Conservation (phyloP, 2,888 invertebrate species). For the Xestia ashworthii region DNA sequence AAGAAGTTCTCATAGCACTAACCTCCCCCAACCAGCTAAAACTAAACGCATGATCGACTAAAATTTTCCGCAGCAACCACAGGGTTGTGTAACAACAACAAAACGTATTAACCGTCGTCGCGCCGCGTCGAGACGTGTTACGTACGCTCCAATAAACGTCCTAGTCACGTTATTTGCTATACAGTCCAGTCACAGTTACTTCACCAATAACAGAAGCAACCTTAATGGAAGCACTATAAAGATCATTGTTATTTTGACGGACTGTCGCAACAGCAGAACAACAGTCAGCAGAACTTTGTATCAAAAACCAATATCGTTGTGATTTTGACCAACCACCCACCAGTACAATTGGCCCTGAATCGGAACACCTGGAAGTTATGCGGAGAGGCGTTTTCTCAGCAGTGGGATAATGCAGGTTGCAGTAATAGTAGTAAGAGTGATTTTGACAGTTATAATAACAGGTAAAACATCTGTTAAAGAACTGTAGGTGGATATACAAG, state of each 20-base stretch:
- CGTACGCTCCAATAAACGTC: constrained; percentile 68
- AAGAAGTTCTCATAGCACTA: background rate
- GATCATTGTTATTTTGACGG: background rate
- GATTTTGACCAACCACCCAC: background rate
- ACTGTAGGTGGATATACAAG: constrained; percentile 13
- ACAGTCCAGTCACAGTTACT: background rate
- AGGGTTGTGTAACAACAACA: constrained; percentile 28
- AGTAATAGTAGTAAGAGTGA: background rate
- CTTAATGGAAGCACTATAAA: background rate
- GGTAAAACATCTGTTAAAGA: background rate
- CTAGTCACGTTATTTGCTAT: constrained; percentile 74
- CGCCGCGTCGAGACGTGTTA: constrained; percentile 74
- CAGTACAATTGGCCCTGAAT: background rate
- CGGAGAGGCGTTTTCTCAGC: background rate
- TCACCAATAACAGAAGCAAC: background rate
- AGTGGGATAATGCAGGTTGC: background rate
- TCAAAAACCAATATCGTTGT: background rate
- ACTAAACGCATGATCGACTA: background rate
- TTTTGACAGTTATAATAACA: background rate
- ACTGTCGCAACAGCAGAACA: background rate
- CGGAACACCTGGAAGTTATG: background rate
- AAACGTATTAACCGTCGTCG: constrained; percentile 32
- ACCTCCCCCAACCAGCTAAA: constrained; percentile 11
- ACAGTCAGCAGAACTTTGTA: too few species aligned
- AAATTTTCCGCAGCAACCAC: constrained; percentile 19